Evolutionary conservation across 1,140 invertebrate species (phyloP), one percentile per base, ranked within the genome.

Genomic region (Drosophila lowei): DNA sequence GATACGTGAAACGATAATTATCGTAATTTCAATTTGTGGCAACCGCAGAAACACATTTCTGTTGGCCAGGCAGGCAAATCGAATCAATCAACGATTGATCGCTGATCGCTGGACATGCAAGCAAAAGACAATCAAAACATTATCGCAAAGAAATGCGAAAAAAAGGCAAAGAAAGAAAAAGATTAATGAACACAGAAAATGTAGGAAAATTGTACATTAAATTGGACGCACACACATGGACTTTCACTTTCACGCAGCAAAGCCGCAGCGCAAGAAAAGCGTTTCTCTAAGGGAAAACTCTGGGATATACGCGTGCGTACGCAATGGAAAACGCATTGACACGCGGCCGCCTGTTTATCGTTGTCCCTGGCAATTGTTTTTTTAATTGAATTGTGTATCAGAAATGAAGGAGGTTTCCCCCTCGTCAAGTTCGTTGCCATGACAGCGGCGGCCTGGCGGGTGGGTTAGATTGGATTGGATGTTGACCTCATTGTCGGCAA

Each of bases 371-470:
- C 65, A 86, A 72, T 86, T 86, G 77, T 72, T 88, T 80, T 86
- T 6, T 86, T 86, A 88, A 86, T 81, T 88, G 70, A 74, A 81
- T 86, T 86, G 83, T 88, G 88, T 86, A 86, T 86, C 42, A 59
- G 47, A 6, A 56, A 60, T 43, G 16, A 43, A 55, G 21, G 30
- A 15, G 8, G 46, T 38, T 61, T 47, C 8, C 50, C 28, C 28
- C 23, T 0, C 30, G 8, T 30, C 34, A 44, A 38, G 28, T 68
- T 48, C 50, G 68, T 83, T 81, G 59, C 63, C 62, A 75, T 77
- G 68, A n/a, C 61, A 67, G 52, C 71, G 16, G n/a, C 34, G 16
- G n/a, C 34, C 34, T 38, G 11, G 34, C 34, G 57, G 42, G 52
- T 47, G 60, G 71, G 60, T 58, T 41, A 41, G 18, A 18, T 18